phyloP scores from a whole-genome alignment of 2,888 invertebrate genomes.

The Coelopa pilipes region DNA sequence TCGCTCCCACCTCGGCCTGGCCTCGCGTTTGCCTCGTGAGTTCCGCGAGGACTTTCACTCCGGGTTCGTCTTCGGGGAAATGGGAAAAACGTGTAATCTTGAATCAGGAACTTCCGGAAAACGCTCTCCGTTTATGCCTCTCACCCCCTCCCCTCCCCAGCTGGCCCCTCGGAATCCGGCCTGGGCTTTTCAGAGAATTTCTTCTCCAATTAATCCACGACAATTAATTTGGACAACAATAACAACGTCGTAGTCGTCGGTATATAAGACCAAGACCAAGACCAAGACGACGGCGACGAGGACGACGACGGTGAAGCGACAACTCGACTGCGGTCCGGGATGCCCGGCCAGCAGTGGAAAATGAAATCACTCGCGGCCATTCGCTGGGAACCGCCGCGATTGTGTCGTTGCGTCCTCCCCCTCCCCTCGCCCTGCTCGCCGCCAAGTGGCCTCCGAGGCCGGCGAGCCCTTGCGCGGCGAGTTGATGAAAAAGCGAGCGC shows the following conservation, averaged over 20 bases:
- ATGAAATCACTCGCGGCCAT: constrained; percentile 32
- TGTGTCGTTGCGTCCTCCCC: not conserved
- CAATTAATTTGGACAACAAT: constrained; percentile 38
- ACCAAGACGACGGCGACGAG: too few relatives aligned
- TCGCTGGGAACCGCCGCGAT: not conserved
- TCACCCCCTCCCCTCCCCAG: not conserved
- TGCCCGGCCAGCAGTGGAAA: not conserved
- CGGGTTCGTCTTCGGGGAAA: not conserved
- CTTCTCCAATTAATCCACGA: constrained; percentile 31
- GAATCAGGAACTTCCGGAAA: not conserved
- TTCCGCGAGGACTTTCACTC: too few relatives aligned
- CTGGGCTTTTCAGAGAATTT: too few relatives aligned
- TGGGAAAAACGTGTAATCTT: not conserved
- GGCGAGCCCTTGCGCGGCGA: not conserved
- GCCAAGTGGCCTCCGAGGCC: not conserved
- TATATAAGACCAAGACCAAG: too few relatives aligned
- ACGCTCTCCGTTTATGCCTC: not conserved
- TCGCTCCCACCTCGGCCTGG: too few relatives aligned
- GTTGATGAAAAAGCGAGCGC: constrained; percentile 13
- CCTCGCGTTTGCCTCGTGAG: too few relatives aligned
- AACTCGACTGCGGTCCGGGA: not conserved
- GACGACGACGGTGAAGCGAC: too few relatives aligned
- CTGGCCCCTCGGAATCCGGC: too few relatives aligned
- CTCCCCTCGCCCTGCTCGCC: constrained; percentile 39
- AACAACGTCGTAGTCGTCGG: constrained; percentile 3